A percentile compares a stretch with the other conserved stretches of the same genome.
Conservation (phyloP, 2,797 vertebrate species). For the Rhabdomys pumilio region DNA sequence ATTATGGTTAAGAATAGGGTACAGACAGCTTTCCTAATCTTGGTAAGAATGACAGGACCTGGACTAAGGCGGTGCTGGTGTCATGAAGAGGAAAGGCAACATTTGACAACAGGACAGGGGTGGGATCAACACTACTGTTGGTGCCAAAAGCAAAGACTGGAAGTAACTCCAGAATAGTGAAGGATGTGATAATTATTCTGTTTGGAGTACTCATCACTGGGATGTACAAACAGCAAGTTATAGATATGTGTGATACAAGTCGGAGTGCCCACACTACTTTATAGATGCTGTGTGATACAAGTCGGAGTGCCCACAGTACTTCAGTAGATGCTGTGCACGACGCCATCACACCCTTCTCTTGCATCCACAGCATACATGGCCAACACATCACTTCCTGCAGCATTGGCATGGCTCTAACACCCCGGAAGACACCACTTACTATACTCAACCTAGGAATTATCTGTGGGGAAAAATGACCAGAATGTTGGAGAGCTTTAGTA, state of each 20-base stretch:
- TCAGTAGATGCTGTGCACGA: not conserved
- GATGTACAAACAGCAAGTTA: not conserved
- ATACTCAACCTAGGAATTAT: not conserved
- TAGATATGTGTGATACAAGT: not conserved
- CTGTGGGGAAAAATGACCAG: not conserved
- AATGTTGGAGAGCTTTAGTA: not conserved
- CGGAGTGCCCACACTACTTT: not conserved
- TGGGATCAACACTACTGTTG: not conserved
- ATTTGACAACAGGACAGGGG: not conserved
- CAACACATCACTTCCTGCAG: not conserved
- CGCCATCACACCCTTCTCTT: not conserved
- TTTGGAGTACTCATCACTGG: not conserved
- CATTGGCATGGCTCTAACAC: not conserved
- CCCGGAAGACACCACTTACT: not conserved
- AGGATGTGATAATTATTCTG: not conserved
- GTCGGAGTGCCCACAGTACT: too few species aligned
- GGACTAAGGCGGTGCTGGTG: not conserved
- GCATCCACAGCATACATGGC: not conserved
- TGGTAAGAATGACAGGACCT: not conserved
- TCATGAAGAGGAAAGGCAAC: not conserved
- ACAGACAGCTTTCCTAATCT: not conserved
- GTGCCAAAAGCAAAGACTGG: conserved; percentile 4
- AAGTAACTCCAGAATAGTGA: not conserved
- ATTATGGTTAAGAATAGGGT: not conserved
- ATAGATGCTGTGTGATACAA: too few species aligned